Percentiles rank a stretch among this genome's conserved stretches.
Evolutionary conservation across 2,797 vertebrate species (phyloP).

Genomic region (Anniella stebbinsi): DNA sequence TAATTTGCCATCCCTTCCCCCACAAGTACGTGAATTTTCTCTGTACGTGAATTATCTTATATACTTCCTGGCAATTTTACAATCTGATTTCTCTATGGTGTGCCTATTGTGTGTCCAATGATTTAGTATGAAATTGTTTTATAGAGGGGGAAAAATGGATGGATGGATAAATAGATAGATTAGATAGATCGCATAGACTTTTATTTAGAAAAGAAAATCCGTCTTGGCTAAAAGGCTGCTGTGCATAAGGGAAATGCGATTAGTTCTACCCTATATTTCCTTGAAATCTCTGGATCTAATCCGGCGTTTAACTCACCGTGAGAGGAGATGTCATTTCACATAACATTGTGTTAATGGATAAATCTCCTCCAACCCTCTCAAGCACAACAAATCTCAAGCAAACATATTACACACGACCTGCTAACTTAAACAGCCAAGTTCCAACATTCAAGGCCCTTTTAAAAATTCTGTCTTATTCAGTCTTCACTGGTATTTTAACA

Average conservation of each 20-base stretch:
- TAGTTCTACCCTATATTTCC: slow-evolving; percentile 87
- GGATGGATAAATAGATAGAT: neutral
- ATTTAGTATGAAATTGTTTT: neutral
- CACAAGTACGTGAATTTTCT: neutral
- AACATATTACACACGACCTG: slow-evolving; percentile 52
- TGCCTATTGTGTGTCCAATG: neutral
- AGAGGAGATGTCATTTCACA: slow-evolving; percentile 84
- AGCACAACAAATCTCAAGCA: slow-evolving; percentile 67
- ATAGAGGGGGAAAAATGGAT: neutral
- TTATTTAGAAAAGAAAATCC: slow-evolving; percentile 59
- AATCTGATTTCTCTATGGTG: neutral
- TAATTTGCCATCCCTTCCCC: neutral
- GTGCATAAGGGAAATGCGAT: slow-evolving; percentile 82
- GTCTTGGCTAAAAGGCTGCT: slow-evolving; percentile 45
- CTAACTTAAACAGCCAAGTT: slow-evolving; percentile 45
- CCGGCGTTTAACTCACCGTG: slow-evolving; percentile 85
- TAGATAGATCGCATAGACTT: neutral
- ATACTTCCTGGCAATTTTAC: neutral
- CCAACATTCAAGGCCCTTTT: neutral
- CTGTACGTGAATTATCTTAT: neutral
- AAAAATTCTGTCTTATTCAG: neutral
- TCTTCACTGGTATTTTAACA: neutral
- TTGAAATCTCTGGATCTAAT: slow-evolving; percentile 81
- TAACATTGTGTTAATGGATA: slow-evolving; percentile 76
- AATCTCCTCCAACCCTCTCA: slow-evolving; percentile 71